Base-by-base conservation (phyloP, 2,888 invertebrate species). In the Anaspis maculata region DNA sequence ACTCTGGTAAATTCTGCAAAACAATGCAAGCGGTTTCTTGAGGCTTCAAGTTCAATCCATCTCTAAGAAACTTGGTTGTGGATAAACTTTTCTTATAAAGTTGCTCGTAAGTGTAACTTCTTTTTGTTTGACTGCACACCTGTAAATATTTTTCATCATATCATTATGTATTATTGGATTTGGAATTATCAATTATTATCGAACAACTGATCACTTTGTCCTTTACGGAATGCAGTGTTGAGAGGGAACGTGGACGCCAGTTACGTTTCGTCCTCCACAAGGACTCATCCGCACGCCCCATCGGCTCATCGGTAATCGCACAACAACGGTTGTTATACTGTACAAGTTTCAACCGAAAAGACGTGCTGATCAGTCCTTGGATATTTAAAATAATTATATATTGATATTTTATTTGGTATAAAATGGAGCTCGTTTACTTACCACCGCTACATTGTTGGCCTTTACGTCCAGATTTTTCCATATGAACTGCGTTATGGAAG, bases 1-100 rank as follows among this genome's bases (percentile, higher is more conserved):
- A 82, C 61, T 89, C 88, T 0, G 87, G 86, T 13, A 78, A 52
- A 57, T 89, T 89, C 1, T 85, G 84, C 33, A 86, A 54, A 52
- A 84, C 73, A 3, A 88, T 48, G 1, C 79, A 81, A 1, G 87
- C 59, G 0, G 79, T 71, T 50, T 87, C 82, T 0, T 79, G 77
- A 42, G 74, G 72, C 31, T 63, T 63, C 9, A 85, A 58, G 36
- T 79, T 77, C 30, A 84, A 71, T 54, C 79, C 77, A 13, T 67
- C 70, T 28, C 80, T 71, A 31, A 87, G 33, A 3, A 55, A 49
- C 40, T 51, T 56, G 23, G 52, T 49, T 3, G 85, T 75, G 28
- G 78, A 75, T 30, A 71, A 72, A n/a, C 77, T 72, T 15, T 74
- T 66, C 41, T 74, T 75, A 40, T 79, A 71, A 0, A 79, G 59